These are phyloP conservation scores for Epistrophe grossulariae DNA, from an alignment of 2,888 invertebrate species.

Conservation along the genomic window DNA sequence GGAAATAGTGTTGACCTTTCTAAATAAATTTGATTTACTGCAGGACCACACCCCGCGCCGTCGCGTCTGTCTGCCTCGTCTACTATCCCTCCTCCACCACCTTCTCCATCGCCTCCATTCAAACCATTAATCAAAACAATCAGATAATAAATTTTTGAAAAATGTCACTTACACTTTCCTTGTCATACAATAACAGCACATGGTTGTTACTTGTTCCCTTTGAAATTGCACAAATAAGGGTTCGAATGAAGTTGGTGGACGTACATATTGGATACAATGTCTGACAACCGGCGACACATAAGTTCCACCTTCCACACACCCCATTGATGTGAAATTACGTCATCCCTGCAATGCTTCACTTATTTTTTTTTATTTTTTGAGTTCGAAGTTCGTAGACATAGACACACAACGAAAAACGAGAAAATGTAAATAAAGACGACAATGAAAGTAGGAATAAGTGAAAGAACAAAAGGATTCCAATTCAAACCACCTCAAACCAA, in stretches of 20 bases:
- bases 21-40: conserved; percentile 47
- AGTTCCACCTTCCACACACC: conserved; percentile 40
- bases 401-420: conserved; percentile 10
- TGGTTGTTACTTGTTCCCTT: no score
- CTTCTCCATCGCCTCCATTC: not conserved
- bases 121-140: conserved; percentile 60
- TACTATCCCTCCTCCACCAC: not conserved
- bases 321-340: conserved; percentile 56
- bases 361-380: not conserved
- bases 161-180: conserved; percentile 61
- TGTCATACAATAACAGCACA: conserved; percentile 22
- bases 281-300: conserved; percentile 38
- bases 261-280: conserved; percentile 23
- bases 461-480: conserved; percentile 15
- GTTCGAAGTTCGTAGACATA: conserved; percentile 31
- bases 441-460: conserved; percentile 14
- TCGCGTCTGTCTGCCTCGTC: not conserved
- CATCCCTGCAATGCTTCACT: conserved; percentile 64
- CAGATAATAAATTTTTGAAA: conserved; percentile 47
- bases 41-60: conserved; percentile 27
- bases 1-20: conserved; percentile 34
- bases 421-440: conserved; percentile 55
- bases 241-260: conserved; percentile 5
- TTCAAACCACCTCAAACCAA: conserved; percentile 26
- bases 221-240: conserved; percentile 24